A percentile compares a stretch with the other conserved stretches of the same genome.
Conservation (phyloP, 2,888 invertebrate species). For the Pristionchus japonicus region DNA sequence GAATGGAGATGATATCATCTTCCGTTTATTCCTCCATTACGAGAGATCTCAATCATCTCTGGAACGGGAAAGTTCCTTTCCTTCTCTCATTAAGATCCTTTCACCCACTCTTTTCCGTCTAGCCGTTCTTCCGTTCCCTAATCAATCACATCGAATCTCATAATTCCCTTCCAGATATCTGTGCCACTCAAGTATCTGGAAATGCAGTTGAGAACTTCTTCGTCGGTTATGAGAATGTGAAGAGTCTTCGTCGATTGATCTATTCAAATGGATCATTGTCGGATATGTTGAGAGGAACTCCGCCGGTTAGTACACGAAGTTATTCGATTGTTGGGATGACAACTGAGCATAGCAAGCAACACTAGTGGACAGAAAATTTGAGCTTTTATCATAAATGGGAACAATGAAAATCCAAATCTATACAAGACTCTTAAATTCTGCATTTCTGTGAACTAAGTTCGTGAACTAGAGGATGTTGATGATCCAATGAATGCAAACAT, state of each 20-base stretch:
- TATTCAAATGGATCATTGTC: slow-evolving; percentile 41
- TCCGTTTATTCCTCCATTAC: not conserved
- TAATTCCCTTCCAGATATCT: not conserved
- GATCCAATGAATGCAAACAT: no score
- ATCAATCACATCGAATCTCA: no score
- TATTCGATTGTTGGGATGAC: no score
- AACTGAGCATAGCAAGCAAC: no score
- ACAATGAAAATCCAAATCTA: no score
- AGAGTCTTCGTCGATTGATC: not conserved
- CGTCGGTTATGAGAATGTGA: not conserved
- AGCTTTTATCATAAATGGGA: no score
- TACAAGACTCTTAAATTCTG: no score
- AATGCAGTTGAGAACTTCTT: slow-evolving; percentile 25
- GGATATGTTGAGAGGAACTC: slow-evolving; percentile 8
- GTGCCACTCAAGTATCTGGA: not conserved
- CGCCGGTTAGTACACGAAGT: slow-evolving; percentile 10
- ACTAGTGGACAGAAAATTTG: no score
- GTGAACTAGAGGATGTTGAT: no score
- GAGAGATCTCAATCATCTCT: not conserved
- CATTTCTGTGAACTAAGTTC: no score
- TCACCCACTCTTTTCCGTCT: not conserved
- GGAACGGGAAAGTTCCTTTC: not conserved
- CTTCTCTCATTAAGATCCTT: not conserved
- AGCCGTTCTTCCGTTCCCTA: no score
- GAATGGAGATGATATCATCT: not conserved